phyloP scores from a whole-genome alignment of 2,888 invertebrate species.

The Tineola bisselliella region DNA sequence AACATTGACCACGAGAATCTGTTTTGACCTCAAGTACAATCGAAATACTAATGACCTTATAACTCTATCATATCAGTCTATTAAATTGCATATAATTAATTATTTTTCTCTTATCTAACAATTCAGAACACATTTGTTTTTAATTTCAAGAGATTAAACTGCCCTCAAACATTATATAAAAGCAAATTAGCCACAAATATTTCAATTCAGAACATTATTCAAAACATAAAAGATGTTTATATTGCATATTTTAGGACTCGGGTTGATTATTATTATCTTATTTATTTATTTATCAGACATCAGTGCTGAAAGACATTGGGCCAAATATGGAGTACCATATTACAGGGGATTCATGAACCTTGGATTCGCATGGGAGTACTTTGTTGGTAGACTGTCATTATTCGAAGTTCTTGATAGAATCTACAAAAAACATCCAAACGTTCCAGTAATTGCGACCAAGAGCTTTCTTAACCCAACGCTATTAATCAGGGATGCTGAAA shows the following conservation, averaged over 20 bases:
- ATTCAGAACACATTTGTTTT: not conserved
- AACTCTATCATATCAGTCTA: too few species aligned
- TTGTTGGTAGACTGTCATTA: not conserved
- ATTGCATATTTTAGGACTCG: not conserved
- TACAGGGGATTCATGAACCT: not conserved
- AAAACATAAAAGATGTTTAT: not conserved
- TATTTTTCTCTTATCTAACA: not conserved
- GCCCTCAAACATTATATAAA: not conserved
- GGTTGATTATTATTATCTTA: not conserved
- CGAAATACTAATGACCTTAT: too few species aligned
- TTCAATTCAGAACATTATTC: not conserved
- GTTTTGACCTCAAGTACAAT: too few species aligned
- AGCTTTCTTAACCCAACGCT: slow-evolving; percentile 21
- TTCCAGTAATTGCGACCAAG: not conserved
- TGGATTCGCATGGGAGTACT: not conserved
- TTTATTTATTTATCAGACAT: slow-evolving; percentile 1
- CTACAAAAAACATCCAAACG: slow-evolving; percentile 10
- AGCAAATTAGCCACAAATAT: not conserved
- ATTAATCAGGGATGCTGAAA: slow-evolving; percentile 28
- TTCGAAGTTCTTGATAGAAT: slow-evolving; percentile 4
- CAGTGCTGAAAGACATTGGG: not conserved
- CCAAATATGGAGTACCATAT: not conserved
- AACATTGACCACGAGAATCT: too few species aligned
- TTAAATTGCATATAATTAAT: too few species aligned
- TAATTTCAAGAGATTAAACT: not conserved